These are phyloP conservation scores for Thamnophis sirtalis DNA, from an alignment of 2,113 vertebrate species.

Conservation along the genomic window DNA sequence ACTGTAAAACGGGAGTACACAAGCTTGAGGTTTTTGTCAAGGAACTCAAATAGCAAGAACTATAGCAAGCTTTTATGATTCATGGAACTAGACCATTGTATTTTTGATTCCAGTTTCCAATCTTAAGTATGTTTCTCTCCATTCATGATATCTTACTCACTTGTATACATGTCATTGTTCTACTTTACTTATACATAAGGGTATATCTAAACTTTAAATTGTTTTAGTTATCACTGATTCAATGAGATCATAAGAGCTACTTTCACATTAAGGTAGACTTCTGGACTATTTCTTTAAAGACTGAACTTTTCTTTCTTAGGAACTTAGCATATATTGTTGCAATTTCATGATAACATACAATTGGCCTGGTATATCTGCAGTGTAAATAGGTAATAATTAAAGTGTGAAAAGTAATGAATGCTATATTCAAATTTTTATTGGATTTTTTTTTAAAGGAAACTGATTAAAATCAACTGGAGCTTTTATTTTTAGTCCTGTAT, in stretches of 20 bases:
- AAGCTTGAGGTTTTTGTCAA: neutral
- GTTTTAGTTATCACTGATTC: neutral
- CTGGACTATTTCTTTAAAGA: neutral
- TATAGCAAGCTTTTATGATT: neutral
- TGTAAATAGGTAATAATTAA: neutral
- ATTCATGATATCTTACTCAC: neutral
- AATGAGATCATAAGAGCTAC: neutral
- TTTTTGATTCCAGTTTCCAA: neutral
- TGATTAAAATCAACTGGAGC: neutral
- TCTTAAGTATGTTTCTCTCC: neutral
- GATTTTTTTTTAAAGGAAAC: neutral
- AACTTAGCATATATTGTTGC: neutral
- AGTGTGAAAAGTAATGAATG: neutral
- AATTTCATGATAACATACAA: neutral
- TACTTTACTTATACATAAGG: neutral
- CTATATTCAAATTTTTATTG: neutral
- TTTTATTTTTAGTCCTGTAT: neutral
- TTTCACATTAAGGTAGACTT: neutral
- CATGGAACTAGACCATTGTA: neutral
- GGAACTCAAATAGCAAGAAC: neutral
- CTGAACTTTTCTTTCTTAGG: neutral
- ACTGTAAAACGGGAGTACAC: neutral
- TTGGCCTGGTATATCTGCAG: neutral
- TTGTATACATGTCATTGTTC: neutral
- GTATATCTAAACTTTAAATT: neutral